phyloP scores from a whole-genome alignment of 2,113 vertebrate species.

The Haemorhous mexicanus region DNA sequence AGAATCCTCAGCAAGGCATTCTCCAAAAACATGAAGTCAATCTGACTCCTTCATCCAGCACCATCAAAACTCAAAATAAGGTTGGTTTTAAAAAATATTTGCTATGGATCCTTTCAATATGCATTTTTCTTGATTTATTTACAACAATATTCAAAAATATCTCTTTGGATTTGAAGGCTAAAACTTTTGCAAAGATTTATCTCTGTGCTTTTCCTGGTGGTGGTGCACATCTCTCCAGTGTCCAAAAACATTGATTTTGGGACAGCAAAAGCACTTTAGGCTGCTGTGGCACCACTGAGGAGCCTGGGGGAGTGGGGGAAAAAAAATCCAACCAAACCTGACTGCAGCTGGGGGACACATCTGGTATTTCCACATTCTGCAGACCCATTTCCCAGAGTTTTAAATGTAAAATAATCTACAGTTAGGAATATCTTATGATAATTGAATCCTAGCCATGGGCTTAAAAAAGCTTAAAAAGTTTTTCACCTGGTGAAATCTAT shows the following conservation, averaged over 20 bases:
- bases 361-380: neutral
- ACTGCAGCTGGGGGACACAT: neutral
- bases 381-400: neutral
- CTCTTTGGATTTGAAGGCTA: neutral
- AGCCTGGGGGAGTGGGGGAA: neutral
- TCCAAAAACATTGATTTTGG: fast-evolving
- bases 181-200: neutral
- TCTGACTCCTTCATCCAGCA: neutral
- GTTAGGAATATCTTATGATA: neutral
- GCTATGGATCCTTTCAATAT: neutral
- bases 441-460: neutral
- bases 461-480: neutral
- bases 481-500: neutral
- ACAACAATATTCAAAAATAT: neutral
- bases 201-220: neutral
- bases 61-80: neutral
- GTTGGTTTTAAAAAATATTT: neutral
- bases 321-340: neutral
- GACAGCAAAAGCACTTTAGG: neutral
- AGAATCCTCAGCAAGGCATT: neutral
- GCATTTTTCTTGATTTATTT: neutral
- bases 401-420: neutral
- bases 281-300: neutral
- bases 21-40: neutral
- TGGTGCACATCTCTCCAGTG: neutral